Evolutionary conservation across 2,797 vertebrate genomes (phyloP), one percentile per base, ranked within the genome.

Genomic region (Threskiornis aethiopicus): DNA sequence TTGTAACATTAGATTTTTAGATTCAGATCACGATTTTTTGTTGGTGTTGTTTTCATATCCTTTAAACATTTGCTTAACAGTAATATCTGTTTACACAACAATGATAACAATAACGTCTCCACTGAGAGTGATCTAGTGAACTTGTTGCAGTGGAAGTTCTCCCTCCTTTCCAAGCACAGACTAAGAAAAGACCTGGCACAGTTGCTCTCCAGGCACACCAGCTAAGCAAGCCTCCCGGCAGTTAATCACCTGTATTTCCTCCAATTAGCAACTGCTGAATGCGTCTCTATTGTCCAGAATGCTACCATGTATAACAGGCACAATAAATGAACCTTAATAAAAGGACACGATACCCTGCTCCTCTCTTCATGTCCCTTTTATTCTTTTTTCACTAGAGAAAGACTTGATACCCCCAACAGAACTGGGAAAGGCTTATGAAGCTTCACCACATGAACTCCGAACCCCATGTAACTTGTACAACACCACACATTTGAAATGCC

Each of bases 391-490:
- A 44, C 35, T 47, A 42, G 4, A 88, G 24, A 55, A 78, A 85
- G 26, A 72, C 7, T 18, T 10, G 42, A 64, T 16, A 59, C 12
- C 16, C 10, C 14, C n/a, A 62, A 5, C 5, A 67, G 80, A 83
- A 64, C 31, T 4, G 7, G 35, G 13, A 69, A 90, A 46, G 9
- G 26, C 16, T 77, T 57, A 77, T 0, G 0, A 37, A 39, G 13
- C 31, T 77, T 87, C 28, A 39, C 16, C 31, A 9, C 4, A 5
- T 12, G 18, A 77, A 62, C 58, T 83, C 25, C 44, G 31, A 80
- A 77, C 0, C 3, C 18, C 24, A 7, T 0, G 0, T 26, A 44
- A 39, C 46, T 52, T 37, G 7, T 15, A 39, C 31, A 55, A 0
- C 4, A 21, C 20, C 20, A 65, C 13, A 11, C 24, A 31, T 2